These are phyloP conservation scores for Gryon sp. DNA, from an alignment of 1,140 invertebrate genomes.

Conservation along the genomic window DNA sequence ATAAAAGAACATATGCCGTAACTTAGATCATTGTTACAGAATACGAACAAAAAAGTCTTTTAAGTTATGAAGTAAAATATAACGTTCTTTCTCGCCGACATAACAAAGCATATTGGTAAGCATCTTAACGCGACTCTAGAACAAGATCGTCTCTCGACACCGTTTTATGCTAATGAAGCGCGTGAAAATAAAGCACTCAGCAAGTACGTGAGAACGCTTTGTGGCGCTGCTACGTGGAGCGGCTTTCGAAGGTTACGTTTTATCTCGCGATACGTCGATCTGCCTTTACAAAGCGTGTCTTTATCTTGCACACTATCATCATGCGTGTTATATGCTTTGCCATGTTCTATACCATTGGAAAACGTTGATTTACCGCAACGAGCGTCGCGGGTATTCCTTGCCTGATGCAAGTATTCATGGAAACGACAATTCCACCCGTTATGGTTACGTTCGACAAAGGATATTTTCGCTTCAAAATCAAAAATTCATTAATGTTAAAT, in stretches of 20 bases:
- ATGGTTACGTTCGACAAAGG: constrained; percentile 23
- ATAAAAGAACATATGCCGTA: no score
- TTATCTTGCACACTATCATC: constrained; percentile 35
- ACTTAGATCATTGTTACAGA: no score
- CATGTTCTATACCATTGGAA: constrained; percentile 33
- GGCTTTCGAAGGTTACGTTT: constrained; percentile 37
- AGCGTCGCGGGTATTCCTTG: neutral
- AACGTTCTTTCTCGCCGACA: neutral
- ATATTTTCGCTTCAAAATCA: no score
- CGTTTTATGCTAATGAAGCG: constrained; percentile 53
- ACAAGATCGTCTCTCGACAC: constrained; percentile 42
- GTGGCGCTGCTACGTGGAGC: neutral
- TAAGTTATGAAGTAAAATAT: no score
- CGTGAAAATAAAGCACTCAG: constrained; percentile 44
- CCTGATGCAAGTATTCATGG: constrained; percentile 27
- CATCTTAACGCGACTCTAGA: constrained; percentile 17
- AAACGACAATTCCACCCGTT: constrained; percentile 12
- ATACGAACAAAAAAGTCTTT: no score
- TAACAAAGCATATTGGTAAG: constrained; percentile 13
- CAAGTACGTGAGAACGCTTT: constrained; percentile 53
- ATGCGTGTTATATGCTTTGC: constrained; percentile 12
- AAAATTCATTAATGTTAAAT: no score
- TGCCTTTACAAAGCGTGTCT: constrained; percentile 30
- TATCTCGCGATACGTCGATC: constrained; percentile 26
- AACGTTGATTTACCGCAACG: constrained; percentile 39